phyloP scores from a whole-genome alignment of 2,797 vertebrate genomes.

The Schizopygopsis pylzovi region DNA sequence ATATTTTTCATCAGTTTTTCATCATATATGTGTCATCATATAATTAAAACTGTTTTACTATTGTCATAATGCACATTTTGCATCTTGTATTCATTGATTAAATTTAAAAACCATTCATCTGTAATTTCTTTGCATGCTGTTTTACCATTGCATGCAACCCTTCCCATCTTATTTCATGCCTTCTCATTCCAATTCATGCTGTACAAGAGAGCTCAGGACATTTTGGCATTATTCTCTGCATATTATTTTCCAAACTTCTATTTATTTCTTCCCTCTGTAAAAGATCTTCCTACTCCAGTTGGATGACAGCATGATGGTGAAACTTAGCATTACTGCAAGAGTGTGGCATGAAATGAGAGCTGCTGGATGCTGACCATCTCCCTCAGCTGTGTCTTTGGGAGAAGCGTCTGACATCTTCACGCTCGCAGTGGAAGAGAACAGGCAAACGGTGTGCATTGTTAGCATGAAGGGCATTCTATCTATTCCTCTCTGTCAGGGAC shows the following conservation, averaged over 20 bases:
- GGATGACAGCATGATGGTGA: slow-evolving; percentile 32
- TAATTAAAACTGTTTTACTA: not conserved
- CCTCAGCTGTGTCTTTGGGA: slow-evolving; percentile 23
- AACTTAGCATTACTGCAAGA: slow-evolving; percentile 14
- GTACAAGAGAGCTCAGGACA: slow-evolving; percentile 1
- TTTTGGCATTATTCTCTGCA: slow-evolving; percentile 32
- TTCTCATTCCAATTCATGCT: not conserved
- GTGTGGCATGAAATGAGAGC: slow-evolving; percentile 42
- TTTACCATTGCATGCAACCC: not conserved
- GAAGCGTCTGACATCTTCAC: slow-evolving; percentile 27
- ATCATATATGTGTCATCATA: not conserved
- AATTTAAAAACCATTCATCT: not conserved
- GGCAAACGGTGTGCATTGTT: slow-evolving; percentile 33
- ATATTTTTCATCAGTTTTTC: not conserved
- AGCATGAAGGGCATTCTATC: slow-evolving; percentile 32
- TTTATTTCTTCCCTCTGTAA: slow-evolving; percentile 34
- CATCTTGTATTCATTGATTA: not conserved
- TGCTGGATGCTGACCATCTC: slow-evolving; percentile 50
- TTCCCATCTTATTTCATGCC: not conserved
- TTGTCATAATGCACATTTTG: not conserved
- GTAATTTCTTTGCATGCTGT: not conserved
- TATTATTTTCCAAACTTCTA: slow-evolving; percentile 47
- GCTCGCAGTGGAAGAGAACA: slow-evolving; percentile 14
- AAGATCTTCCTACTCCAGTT: slow-evolving; percentile 22
- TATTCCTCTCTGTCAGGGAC: slow-evolving; percentile 27